Evolutionary conservation across 2,888 invertebrate genomes (phyloP).

Genomic region (Pherbina coryleti): DNA sequence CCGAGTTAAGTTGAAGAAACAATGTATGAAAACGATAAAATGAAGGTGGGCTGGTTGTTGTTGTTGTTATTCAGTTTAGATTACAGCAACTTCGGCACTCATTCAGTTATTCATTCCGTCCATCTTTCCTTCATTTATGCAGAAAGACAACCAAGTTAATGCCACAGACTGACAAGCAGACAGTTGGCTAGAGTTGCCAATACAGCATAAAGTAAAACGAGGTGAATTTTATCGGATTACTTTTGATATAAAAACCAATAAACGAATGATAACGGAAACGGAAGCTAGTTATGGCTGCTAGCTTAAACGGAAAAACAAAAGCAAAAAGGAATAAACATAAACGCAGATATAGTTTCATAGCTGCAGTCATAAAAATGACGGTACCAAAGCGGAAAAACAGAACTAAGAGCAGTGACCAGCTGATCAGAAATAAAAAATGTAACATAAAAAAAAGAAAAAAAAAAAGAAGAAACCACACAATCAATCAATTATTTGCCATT

Average conservation of each 20-base stretch:
- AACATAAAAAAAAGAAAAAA: background rate
- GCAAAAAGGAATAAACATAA: conserved; percentile 7
- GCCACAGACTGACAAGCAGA: too few relatives aligned
- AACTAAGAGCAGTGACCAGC: background rate
- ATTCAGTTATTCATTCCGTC: background rate
- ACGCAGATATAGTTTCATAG: background rate
- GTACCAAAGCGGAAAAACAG: background rate
- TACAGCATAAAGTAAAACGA: background rate
- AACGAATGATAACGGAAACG: conserved; percentile 24
- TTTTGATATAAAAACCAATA: conserved; percentile 30
- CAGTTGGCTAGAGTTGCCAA: too few relatives aligned
- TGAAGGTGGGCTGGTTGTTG: too few relatives aligned
- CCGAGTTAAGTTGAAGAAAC: too few relatives aligned
- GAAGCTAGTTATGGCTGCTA: conserved; percentile 15
- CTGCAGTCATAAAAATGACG: background rate
- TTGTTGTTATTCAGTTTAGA: too few relatives aligned
- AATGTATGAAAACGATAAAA: too few relatives aligned
- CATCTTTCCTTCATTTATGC: too few relatives aligned
- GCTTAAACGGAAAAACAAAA: conserved; percentile 1
- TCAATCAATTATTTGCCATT: too few relatives aligned
- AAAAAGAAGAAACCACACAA: too few relatives aligned
- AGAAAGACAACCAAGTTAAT: too few relatives aligned
- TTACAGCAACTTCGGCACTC: background rate
- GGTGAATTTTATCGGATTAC: conserved; percentile 1
- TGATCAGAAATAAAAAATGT: background rate